Percentiles rank a stretch among this genome's conserved stretches.
Evolutionary conservation across 2,113 vertebrate genomes (phyloP).

Genomic region (Excalfactoria chinensis): DNA sequence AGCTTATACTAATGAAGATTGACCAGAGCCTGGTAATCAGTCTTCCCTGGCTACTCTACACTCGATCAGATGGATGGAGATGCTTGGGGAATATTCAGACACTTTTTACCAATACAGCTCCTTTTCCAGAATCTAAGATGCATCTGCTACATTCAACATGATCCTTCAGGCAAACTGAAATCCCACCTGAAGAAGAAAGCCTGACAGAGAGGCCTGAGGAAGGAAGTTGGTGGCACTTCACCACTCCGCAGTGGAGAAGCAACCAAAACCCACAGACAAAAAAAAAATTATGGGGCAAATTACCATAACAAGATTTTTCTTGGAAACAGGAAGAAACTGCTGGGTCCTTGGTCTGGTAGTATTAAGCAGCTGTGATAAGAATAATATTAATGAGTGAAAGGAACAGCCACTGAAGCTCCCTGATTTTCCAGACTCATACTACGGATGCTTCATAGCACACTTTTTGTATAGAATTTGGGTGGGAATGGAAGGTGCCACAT

Average conservation of each 20-base stretch:
- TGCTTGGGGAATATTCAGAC: background rate
- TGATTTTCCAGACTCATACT: background rate
- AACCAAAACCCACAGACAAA: background rate
- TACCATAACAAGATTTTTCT: background rate
- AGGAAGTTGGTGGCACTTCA: background rate
- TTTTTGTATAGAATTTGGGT: slow-evolving; percentile 17
- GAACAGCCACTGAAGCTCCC: background rate
- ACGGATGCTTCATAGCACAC: background rate
- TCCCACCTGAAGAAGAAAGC: background rate
- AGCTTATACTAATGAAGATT: background rate
- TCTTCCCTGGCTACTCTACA: background rate
- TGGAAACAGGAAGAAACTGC: background rate
- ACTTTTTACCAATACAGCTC: background rate
- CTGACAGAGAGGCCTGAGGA: background rate
- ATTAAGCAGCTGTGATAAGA: slow-evolving; percentile 4
- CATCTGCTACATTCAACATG: background rate
- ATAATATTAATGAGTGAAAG: background rate
- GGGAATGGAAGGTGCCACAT: background rate
- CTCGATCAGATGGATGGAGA: background rate
- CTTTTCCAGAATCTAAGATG: background rate
- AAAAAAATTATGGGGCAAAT: background rate
- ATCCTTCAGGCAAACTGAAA: background rate
- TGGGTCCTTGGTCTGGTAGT: background rate
- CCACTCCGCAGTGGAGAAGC: background rate
- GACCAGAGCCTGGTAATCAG: background rate